These are phyloP conservation scores for Hemithea aestivaria DNA, from an alignment of 2,888 invertebrate genomes.

Conservation along the genomic window DNA sequence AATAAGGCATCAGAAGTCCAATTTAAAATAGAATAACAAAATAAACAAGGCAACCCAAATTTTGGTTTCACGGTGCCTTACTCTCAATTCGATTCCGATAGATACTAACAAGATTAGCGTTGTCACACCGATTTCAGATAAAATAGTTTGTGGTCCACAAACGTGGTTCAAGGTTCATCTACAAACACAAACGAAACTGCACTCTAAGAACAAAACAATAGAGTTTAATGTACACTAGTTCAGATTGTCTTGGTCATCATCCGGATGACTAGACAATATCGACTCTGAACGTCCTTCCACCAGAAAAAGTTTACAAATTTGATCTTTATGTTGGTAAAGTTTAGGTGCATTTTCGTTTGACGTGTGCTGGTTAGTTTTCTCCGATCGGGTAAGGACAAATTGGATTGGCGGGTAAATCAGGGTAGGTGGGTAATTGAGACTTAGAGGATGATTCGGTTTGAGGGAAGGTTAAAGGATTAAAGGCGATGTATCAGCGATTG, in stretches of 20 bases:
- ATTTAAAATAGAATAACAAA: no score
- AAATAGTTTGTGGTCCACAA: constrained; percentile 78
- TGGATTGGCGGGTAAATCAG: constrained; percentile 76
- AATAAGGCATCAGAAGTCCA: no score
- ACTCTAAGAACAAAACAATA: constrained; percentile 33
- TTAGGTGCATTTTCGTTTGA: no score
- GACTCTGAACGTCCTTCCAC: constrained; percentile 43
- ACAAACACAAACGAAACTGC: constrained; percentile 34
- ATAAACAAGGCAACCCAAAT: constrained; percentile 18
- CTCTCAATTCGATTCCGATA: constrained; percentile 68
- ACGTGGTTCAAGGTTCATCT: constrained; percentile 61
- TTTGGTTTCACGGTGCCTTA: constrained; percentile 26
- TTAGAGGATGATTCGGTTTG: constrained; percentile 72
- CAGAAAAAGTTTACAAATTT: no score
- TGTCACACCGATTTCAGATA: constrained; percentile 76
- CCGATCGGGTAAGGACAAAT: constrained; percentile 73
- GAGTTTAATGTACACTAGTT: constrained; percentile 35
- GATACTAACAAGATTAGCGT: constrained; percentile 76
- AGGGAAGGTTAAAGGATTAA: constrained; percentile 71
- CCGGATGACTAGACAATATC: constrained; percentile 77
- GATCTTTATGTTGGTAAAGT: no score
- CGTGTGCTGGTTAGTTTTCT: constrained; percentile 70
- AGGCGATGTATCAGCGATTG: constrained; percentile 61
- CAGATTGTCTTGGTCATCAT: constrained; percentile 65
- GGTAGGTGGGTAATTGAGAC: constrained; percentile 77